Base-by-base conservation (phyloP, 2,113 vertebrate species). In the Thomomys bottae region DNA sequence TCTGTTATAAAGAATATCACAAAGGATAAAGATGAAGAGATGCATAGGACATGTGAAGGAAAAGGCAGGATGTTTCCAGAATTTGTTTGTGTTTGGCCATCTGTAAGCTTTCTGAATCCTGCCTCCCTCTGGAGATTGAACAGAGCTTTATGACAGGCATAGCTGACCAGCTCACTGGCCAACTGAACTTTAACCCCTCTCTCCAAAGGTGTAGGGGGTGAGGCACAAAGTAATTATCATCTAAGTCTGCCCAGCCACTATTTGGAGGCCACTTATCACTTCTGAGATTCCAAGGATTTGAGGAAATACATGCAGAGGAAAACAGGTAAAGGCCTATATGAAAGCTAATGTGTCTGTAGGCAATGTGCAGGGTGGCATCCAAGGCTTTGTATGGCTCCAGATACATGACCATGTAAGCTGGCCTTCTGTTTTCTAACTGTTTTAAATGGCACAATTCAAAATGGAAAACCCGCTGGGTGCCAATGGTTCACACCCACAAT, bases 391-490 rank as follows among this genome's bases (percentile, higher is more conserved):
- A 77, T 98, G 98, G 97, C 97, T 96, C 98, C 98, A 76, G 98
- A 98, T 94, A 98, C 97, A 0, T 99, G 98, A 97, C 98, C 99
- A 98, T 99, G 98, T 80, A 98, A 99, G 97, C 98, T 99, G 97
- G 99, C 98, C 92, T 98, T 97, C 98, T 98, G 98, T 98, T 97
- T 98, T 97, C 98, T 98, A 98, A 99, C 97, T 99, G 98, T 87
- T 98, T 98, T n/a, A 98, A 99, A 95, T 98, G 98, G 97, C 98
- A 32, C 98, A 99, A 98, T 98, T 99, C 95, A 99, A 98, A 97
- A 99, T 98, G 70, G 98, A 98, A 97, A 99, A 99, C 49, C 18
- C 18, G 12, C 49, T 54, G 49, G 49, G 49, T 54, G 49, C 49
- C 17, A 18, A 54, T 54, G 49, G 49, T 15, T 54, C 15, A 54